Base-by-base conservation (phyloP, 2,888 invertebrate species). In the Helobdella robusta region DNA sequence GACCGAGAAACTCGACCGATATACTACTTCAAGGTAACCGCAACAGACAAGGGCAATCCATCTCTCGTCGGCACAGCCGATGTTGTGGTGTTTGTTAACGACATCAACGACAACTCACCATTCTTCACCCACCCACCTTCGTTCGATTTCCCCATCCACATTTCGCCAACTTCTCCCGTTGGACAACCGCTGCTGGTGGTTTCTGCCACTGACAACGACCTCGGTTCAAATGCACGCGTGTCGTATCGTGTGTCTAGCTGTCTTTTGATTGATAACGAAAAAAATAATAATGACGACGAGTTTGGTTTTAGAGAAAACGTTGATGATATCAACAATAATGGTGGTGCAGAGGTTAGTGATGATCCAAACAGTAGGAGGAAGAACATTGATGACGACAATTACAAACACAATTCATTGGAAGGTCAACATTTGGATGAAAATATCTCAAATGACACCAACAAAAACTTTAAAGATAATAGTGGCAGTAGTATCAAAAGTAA, bases 101-200 rank as follows among this genome's bases (percentile, higher is more conserved):
- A 70, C 34, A 62, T 62, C 28, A 70, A 70, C 62, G 70, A 70
- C 60, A 70, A 70, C 56, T 54, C 66, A 23, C 70, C 70, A 5
- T 59, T 63, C 20, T 70, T 70, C 64, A 58, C 64, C 20, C 70
- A 65, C 59, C 70, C 70, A 20, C 66, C 65, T 2, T 2, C 59
- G 15, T 15, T 44, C 36, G 70, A 70, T 52, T 36, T 66, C 66
- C 67, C 68, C 23, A 56, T 70, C 36, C 56, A 68, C 11, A 46
- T 70, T n/a, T 67, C 68, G 40, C 67, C 50, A 50, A 30, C 50
- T 23, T 52, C 64, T 25, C 66, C 69, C 20, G 56, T 40, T 23
- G 67, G 68, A 15, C 56, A 66, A 32, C 66, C 69, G 23, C 59
- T 70, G 28, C 63, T 65, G 3, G 6, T 50, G 2, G 46, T 70